phyloP scores from a whole-genome alignment of 2,888 invertebrate species.

The Miltochrista miniata region DNA sequence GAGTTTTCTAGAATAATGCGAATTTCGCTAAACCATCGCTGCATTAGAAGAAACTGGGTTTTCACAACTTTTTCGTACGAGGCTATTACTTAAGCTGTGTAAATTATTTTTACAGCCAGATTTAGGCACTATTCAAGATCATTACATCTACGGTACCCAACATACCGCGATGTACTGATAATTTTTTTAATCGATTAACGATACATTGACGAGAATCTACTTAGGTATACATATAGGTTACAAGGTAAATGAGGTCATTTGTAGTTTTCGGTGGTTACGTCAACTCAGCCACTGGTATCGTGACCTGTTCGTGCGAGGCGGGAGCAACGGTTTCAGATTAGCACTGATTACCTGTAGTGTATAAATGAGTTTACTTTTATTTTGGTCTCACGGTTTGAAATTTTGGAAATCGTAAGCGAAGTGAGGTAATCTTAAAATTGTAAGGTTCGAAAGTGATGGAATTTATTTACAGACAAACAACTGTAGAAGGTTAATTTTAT shows the following conservation, averaged over 20 bases:
- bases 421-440: no score
- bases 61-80: no score
- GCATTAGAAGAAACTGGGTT: no score
- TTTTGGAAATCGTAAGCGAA: neutral
- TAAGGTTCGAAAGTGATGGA: no score
- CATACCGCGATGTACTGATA: neutral
- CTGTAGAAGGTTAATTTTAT: no score
- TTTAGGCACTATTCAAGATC: no score
- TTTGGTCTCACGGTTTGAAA: neutral
- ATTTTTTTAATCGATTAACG: slow-evolving; percentile 1
- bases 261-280: slow-evolving; percentile 22
- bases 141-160: neutral
- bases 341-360: neutral
- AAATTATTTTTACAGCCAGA: no score
- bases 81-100: no score
- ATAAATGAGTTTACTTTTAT: neutral
- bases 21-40: no score
- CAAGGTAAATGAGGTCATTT: slow-evolving; percentile 28
- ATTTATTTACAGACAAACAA: no score
- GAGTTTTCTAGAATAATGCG: no score
- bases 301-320: slow-evolving; percentile 23
- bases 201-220: neutral
- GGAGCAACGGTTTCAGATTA: neutral
- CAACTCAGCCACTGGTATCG: slow-evolving; percentile 28
- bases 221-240: no score